Conservation (phyloP, 1,140 invertebrate species). For the Drosophila parabipectinata region DNA sequence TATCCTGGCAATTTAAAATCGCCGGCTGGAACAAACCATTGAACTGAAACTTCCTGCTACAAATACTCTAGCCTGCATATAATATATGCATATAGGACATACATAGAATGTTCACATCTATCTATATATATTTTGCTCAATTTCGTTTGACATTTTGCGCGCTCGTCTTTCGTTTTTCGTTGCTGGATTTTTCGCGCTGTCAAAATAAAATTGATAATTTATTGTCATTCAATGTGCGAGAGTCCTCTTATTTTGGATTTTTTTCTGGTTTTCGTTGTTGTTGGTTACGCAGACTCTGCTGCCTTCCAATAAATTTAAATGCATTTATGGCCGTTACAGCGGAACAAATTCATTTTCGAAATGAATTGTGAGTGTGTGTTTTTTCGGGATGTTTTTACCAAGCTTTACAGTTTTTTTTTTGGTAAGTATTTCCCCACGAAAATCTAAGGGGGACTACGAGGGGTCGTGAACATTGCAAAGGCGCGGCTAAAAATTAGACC, state of each 20-base stretch:
- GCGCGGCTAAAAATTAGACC: constrained; percentile 72
- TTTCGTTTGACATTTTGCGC: constrained; percentile 73
- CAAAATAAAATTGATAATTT: constrained; percentile 83
- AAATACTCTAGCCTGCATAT: constrained; percentile 64
- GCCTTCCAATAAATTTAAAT: constrained; percentile 82
- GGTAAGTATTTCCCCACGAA: constrained; percentile 40
- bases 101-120: constrained; percentile 5
- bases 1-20: constrained; percentile 61
- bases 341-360: constrained; percentile 81
- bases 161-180: constrained; percentile 54
- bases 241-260: constrained; percentile 34
- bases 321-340: constrained; percentile 81
- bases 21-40: constrained; percentile 78
- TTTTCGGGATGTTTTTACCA: constrained; percentile 36
- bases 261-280: constrained; percentile 26
- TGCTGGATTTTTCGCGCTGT: constrained; percentile 76
- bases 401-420: constrained; percentile 29
- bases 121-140: constrained; percentile 71
- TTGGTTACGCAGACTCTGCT: constrained; percentile 38
- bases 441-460: constrained; percentile 29
- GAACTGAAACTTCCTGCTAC: constrained; percentile 79
- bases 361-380: constrained; percentile 75
- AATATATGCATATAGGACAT: constrained; percentile 30
- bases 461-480: constrained; percentile 63
- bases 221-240: constrained; percentile 80